Percentiles rank a stretch among this genome's conserved stretches.
Conservation (phyloP, 2,797 vertebrate genomes). For the Cryptoprocta ferox region DNA sequence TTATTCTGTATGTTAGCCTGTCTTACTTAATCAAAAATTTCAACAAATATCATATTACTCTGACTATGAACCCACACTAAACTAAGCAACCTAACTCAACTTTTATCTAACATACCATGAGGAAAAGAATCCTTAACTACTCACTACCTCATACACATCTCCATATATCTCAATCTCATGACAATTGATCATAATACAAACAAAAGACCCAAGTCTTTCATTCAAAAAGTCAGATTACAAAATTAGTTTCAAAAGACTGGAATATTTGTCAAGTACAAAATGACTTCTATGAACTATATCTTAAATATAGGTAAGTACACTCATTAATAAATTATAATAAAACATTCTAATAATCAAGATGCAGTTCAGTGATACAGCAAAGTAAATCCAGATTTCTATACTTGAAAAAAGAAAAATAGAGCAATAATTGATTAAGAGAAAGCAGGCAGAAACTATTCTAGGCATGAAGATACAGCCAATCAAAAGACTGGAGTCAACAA, state of each 20-base stretch:
- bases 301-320: neutral
- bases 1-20: constrained; percentile 18
- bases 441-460: neutral
- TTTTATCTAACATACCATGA: neutral
- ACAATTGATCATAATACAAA: neutral
- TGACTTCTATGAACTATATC: neutral
- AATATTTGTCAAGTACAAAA: neutral
- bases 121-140: neutral
- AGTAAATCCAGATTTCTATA: neutral
- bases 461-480: neutral
- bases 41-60: neutral
- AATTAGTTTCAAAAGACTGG: neutral
- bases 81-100: neutral
- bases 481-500: neutral
- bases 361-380: neutral
- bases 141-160: neutral
- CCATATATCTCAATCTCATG: neutral
- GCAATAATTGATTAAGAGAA: neutral
- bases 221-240: neutral
- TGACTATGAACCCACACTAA: neutral
- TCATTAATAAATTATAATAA: neutral
- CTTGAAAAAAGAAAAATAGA: neutral
- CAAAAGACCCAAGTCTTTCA: neutral
- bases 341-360: neutral
- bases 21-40: neutral